Conservation (phyloP, 1,140 invertebrate genomes). For the Drosophila arawakana region DNA sequence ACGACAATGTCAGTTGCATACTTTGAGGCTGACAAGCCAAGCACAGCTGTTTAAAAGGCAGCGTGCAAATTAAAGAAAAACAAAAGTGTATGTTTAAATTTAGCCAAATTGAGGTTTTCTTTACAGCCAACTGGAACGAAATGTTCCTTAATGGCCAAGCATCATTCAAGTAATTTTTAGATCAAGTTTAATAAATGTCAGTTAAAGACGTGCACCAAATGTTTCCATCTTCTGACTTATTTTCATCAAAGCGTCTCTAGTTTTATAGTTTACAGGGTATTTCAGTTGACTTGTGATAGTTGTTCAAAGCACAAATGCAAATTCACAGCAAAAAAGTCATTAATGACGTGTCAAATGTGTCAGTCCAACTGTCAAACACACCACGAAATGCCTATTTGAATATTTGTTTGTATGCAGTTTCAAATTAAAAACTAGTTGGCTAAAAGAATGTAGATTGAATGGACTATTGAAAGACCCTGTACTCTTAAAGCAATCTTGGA, state of each 20-base stretch:
- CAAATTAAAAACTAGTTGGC: no score
- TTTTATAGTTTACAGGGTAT: no score
- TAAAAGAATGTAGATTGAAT: no score
- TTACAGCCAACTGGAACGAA: neutral
- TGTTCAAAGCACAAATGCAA: neutral
- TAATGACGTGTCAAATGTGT: conserved; percentile 57
- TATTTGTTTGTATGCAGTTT: neutral
- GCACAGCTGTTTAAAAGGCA: conserved; percentile 2
- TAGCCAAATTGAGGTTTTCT: neutral
- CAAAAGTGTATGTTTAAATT: conserved; percentile 4
- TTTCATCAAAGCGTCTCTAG: no score
- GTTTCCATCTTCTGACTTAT: no score
- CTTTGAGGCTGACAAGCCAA: conserved; percentile 28
- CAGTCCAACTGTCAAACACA: conserved; percentile 32
- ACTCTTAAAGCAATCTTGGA: no score
- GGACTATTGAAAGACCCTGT: no score
- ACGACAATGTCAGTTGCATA: conserved; percentile 36
- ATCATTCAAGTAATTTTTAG: neutral
- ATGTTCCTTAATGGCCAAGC: neutral
- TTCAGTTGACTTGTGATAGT: no score
- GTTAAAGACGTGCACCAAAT: no score
- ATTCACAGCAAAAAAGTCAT: conserved; percentile 14
- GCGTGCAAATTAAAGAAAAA: conserved; percentile 12
- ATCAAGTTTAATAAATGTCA: no score
- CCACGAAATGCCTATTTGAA: neutral